Evolutionary conservation across 2,113 vertebrate genomes (phyloP).

Genomic region (Leptocoma aspasia): DNA sequence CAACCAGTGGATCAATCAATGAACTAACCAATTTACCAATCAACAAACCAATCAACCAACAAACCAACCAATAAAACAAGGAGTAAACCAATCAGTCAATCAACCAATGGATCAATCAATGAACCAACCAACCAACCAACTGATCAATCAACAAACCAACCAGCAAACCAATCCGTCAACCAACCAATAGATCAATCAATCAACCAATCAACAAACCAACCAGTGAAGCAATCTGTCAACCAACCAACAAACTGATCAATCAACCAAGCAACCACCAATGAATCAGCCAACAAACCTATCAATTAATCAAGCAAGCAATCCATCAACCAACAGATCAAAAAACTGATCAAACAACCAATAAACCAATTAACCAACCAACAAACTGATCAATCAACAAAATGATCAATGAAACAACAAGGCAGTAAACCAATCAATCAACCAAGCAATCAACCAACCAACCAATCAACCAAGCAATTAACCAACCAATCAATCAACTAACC

Average conservation of each 20-base stretch:
- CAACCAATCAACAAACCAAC: too few species aligned
- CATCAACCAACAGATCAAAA: neutral
- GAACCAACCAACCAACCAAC: neutral
- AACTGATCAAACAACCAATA: fast-evolving
- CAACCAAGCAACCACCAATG: neutral
- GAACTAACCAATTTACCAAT: fast-evolving
- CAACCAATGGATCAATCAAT: neutral
- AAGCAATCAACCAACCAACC: fast-evolving
- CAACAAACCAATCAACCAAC: neutral
- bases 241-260: too few species aligned
- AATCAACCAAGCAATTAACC: too few species aligned
- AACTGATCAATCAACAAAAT: fast-evolving
- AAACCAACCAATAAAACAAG: too few species aligned
- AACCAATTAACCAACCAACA: fast-evolving
- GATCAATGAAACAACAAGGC: too few species aligned
- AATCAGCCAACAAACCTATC: too few species aligned
- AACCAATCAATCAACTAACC: too few species aligned
- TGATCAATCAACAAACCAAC: neutral
- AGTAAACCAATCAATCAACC: neutral
- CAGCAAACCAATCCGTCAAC: neutral
- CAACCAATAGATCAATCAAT: neutral
- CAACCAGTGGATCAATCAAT: neutral
- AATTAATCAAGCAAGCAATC: too few species aligned
- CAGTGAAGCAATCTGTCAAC: too few species aligned
- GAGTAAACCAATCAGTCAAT: fast-evolving